Evolutionary conservation across 2,888 invertebrate genomes (phyloP).

Genomic region (Dusona sp.): DNA sequence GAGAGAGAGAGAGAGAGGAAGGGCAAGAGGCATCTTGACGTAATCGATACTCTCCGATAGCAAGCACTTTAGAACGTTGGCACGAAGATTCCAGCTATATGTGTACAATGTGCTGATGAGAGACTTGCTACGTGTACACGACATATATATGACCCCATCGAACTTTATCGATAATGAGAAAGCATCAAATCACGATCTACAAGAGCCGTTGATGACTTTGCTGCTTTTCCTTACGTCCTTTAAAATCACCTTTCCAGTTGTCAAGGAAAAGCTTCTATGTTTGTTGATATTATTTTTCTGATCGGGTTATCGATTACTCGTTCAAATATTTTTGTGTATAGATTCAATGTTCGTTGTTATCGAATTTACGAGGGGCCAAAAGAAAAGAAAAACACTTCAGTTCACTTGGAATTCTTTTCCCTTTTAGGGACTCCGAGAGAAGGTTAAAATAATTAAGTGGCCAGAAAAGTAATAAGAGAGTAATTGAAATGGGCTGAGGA

Average conservation of each 20-base stretch:
- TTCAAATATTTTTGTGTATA: not conserved
- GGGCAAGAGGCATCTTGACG: slow-evolving; percentile 46
- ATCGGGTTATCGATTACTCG: slow-evolving; percentile 21
- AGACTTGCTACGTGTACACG: not conserved
- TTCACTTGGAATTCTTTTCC: not conserved
- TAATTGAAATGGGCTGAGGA: not conserved
- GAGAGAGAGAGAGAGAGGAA: not conserved
- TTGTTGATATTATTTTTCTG: slow-evolving; percentile 6
- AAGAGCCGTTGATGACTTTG: slow-evolving; percentile 25
- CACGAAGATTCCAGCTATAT: slow-evolving; percentile 47
- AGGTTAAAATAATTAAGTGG: not conserved
- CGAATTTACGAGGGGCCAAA: not conserved
- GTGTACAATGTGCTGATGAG: slow-evolving; percentile 31
- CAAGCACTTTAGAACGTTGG: slow-evolving; percentile 33
- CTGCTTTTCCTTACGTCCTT: not conserved
- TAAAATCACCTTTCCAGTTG: not conserved
- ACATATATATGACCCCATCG: not conserved
- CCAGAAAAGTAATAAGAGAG: not conserved
- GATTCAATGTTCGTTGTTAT: not conserved
- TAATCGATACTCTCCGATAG: slow-evolving; percentile 63
- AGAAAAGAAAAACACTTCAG: not conserved
- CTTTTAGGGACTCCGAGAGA: not conserved
- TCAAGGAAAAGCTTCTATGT: not conserved
- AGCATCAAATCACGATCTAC: slow-evolving; percentile 48
- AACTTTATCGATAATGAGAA: slow-evolving; percentile 64